Percentiles rank a stretch among this genome's conserved stretches.
Evolutionary conservation across 2,797 vertebrate genomes (phyloP).

Genomic region (Phalloptychus januarius): DNA sequence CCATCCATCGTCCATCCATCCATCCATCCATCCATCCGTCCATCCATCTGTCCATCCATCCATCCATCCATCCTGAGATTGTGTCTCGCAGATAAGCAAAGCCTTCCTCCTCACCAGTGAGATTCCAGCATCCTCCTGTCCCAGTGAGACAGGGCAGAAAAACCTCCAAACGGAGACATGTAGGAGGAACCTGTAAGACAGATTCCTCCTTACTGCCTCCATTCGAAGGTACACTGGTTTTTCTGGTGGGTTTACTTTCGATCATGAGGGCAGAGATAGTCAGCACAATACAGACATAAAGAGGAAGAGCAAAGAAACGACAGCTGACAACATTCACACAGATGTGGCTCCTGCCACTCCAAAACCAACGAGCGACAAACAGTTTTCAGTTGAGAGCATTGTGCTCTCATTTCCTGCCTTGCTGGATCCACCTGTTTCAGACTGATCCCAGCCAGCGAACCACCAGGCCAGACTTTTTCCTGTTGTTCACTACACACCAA

Average conservation of each 20-base stretch:
- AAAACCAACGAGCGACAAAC: slow-evolving; percentile 32
- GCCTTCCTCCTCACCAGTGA: not conserved
- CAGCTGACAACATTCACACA: slow-evolving; percentile 22
- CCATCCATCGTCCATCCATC: not conserved
- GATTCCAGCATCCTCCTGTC: not conserved
- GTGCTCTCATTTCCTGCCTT: slow-evolving; percentile 5
- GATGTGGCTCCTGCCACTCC: slow-evolving; percentile 25
- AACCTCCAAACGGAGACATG: not conserved
- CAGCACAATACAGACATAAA: slow-evolving; percentile 23
- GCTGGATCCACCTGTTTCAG: slow-evolving; percentile 54
- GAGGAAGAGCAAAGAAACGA: slow-evolving; percentile 55
- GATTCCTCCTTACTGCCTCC: not conserved
- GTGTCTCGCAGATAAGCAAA: not conserved
- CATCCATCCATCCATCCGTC: not conserved
- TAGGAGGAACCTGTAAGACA: not conserved
- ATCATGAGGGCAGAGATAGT: slow-evolving; percentile 18
- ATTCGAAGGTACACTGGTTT: not conserved
- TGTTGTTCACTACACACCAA: not conserved
- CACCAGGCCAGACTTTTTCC: not conserved
- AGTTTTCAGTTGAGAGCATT: slow-evolving; percentile 4
- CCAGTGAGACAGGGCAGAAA: not conserved
- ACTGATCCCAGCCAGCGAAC: slow-evolving; percentile 31
- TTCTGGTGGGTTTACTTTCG: not conserved
- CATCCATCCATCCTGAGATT: not conserved
- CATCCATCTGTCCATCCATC: too few relatives aligned